These are phyloP conservation scores for Masnerella sp. DNA, from an alignment of 2,888 invertebrate genomes.

Conservation along the genomic window DNA sequence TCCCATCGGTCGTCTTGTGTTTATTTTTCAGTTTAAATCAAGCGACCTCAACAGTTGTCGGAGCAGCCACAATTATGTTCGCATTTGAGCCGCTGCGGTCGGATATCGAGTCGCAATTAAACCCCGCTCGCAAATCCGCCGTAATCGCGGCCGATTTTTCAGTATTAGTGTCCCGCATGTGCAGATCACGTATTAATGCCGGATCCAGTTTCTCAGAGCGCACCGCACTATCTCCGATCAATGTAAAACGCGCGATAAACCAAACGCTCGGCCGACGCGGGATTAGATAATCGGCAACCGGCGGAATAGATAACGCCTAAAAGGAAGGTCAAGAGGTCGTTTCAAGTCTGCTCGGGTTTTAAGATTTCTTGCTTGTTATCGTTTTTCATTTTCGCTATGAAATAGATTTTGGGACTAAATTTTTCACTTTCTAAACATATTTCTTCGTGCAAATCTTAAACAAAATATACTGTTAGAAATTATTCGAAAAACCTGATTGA, in stretches of 20 bases:
- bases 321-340: constrained; percentile 49
- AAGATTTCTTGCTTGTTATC: too few species aligned
- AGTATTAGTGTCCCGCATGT: constrained; percentile 34
- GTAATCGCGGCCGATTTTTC: constrained; percentile 27
- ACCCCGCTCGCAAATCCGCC: background rate
- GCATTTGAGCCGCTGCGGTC: constrained; percentile 12
- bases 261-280: constrained; percentile 27
- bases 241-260: constrained; percentile 34
- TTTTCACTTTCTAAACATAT: too few species aligned
- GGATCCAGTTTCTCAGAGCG: constrained; percentile 36
- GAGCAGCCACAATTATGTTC: constrained; percentile 45
- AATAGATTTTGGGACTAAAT: too few species aligned
- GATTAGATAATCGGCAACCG: constrained; percentile 45
- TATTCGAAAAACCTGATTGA: too few species aligned
- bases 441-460: too few species aligned
- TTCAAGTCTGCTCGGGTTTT: constrained; percentile 29
- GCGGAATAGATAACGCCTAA: constrained; percentile 26
- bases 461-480: too few species aligned
- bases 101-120: background rate
- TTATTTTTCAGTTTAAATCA: constrained; percentile 36
- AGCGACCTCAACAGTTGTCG: constrained; percentile 39
- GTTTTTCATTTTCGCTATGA: too few species aligned
- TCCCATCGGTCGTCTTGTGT: constrained; percentile 23
- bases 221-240: constrained; percentile 17
- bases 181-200: constrained; percentile 45